Evolutionary conservation across 2,113 vertebrate genomes (phyloP).

Genomic region (Glareola pratincola): DNA sequence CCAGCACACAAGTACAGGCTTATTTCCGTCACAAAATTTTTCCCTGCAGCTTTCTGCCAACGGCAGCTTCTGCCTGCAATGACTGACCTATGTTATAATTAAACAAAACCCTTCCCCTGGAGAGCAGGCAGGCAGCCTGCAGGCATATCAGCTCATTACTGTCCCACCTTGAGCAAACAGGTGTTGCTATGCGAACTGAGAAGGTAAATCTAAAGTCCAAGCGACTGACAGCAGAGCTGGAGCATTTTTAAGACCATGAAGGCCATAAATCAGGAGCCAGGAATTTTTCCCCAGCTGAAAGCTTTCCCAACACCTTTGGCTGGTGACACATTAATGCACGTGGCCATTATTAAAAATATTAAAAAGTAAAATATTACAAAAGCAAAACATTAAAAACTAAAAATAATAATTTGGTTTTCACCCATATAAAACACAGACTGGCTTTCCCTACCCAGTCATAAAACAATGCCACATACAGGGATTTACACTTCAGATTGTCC

Average conservation of each 20-base stretch:
- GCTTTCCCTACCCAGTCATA: background rate
- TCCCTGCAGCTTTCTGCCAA: background rate
- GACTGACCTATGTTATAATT: background rate
- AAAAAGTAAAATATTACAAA: background rate
- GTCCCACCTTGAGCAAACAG: slow-evolving; percentile 74
- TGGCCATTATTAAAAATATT: background rate
- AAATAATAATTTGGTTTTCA: background rate
- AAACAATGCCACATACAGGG: background rate
- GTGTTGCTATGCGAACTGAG: slow-evolving; percentile 58
- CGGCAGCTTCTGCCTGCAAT: background rate
- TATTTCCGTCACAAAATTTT: background rate
- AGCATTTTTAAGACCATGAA: background rate
- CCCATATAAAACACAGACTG: background rate
- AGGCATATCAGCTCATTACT: slow-evolving; percentile 7
- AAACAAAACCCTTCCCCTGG: background rate
- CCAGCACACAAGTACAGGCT: background rate
- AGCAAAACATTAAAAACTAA: background rate
- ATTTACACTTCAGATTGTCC: background rate
- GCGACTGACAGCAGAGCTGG: background rate
- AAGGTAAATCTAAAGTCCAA: slow-evolving; percentile 14
- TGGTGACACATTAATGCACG: fast-evolving
- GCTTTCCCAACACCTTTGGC: slow-evolving; percentile 8
- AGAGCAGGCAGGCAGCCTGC: slow-evolving; percentile 35
- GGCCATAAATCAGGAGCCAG: background rate
- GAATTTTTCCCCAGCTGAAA: background rate